Percentiles rank a stretch among this genome's conserved stretches.
These are phyloP conservation scores for Epicampocera succincta DNA, from an alignment of 2,888 invertebrate genomes.

Conservation along the genomic window DNA sequence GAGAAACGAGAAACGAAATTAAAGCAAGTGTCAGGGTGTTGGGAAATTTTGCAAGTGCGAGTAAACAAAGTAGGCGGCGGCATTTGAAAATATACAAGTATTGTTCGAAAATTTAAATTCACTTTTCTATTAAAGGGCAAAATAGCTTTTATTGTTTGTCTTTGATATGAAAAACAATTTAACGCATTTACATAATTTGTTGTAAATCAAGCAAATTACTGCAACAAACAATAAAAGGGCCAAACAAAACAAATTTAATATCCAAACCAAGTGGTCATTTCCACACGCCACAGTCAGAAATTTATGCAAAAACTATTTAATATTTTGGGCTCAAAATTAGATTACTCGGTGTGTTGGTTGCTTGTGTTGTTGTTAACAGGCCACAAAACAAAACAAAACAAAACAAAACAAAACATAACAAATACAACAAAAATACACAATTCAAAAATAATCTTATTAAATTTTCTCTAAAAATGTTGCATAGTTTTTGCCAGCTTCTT, in stretches of 20 bases:
- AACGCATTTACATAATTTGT: constrained; percentile 79
- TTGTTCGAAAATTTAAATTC: constrained; percentile 71
- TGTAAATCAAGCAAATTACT: constrained; percentile 66
- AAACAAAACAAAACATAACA: constrained; percentile 32
- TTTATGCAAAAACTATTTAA: constrained; percentile 61
- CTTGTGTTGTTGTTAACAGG: constrained; percentile 52
- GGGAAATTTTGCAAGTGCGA: constrained; percentile 26
- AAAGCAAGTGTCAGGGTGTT: constrained; percentile 13
- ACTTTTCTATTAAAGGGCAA: constrained; percentile 5
- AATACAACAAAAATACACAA: constrained; percentile 32
- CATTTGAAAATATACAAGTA: constrained; percentile 74
- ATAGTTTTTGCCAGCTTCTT: constrained; percentile 41
- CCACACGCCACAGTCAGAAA: constrained; percentile 2
- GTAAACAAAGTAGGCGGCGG: neutral
- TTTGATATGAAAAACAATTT: constrained; percentile 77
- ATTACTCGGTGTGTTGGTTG: too few species aligned
- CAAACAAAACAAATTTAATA: constrained; percentile 49
- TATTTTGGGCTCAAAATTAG: constrained; percentile 55
- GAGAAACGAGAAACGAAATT: neutral
- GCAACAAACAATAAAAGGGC: constrained; percentile 70
- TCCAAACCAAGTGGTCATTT: constrained; percentile 58
- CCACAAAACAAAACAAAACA: constrained; percentile 48
- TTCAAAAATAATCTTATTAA: constrained; percentile 64
- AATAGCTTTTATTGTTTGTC: constrained; percentile 72
- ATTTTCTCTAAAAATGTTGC: constrained; percentile 57